These are phyloP conservation scores for Orchesella flavescens DNA, from an alignment of 2,888 invertebrate species.

Conservation along the genomic window DNA sequence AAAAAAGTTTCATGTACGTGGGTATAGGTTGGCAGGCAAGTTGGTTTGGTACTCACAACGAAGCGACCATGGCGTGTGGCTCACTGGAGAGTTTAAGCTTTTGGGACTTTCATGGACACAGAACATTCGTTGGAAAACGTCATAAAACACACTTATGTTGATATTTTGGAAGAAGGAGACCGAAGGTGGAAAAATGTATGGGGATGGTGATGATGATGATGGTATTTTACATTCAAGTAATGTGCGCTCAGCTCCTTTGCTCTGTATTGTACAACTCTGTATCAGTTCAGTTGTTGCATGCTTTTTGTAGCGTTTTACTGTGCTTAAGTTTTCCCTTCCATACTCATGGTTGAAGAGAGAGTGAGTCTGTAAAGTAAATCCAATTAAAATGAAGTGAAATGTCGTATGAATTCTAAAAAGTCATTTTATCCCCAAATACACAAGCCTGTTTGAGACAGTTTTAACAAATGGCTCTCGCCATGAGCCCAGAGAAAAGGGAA, in stretches of 20 bases:
- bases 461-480: constrained; percentile 17
- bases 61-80: not conserved
- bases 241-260: too few relatives aligned
- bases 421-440: not conserved
- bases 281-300: too few relatives aligned
- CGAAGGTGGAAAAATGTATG: too few relatives aligned
- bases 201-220: too few relatives aligned
- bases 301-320: too few relatives aligned
- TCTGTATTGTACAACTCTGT: too few relatives aligned
- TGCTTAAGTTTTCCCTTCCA: too few relatives aligned
- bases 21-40: not conserved
- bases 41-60: not conserved
- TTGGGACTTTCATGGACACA: too few relatives aligned
- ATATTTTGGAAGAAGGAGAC: too few relatives aligned
- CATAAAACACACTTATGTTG: not conserved
- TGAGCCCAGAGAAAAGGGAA: not conserved
- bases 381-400: constrained; percentile 16
- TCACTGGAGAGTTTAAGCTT: not conserved
- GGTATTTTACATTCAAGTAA: too few relatives aligned
- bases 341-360: too few relatives aligned
- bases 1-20: not conserved
- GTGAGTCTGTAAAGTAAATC: not conserved
- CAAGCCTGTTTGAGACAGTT: not conserved
- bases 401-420: constrained; percentile 15
- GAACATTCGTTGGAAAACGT: not conserved